Evolutionary conservation across 64 coral and sea anemone species (phyloP), one percentile per base, ranked within the genome.

Genomic region (Pachyseris speciosa): DNA sequence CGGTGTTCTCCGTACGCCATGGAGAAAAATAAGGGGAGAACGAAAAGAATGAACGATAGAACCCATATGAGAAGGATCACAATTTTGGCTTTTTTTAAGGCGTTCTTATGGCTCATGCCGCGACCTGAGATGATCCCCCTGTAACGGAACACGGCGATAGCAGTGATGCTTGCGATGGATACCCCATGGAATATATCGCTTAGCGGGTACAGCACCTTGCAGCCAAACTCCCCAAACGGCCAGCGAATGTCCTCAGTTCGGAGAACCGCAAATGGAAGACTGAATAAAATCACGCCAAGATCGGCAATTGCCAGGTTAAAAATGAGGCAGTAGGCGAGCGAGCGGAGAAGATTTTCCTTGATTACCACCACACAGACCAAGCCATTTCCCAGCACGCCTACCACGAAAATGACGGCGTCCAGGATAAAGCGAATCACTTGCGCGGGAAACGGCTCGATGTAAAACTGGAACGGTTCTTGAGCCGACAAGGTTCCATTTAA

Each of bases 141-240:
- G 45, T 93, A 93, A 9, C 94, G 90, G 38, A 92, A 93, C 26
- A 87, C 45, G 1, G 94, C 94, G 27, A 96, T 96, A 5, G 89
- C 79, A 5, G 94, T 89, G 63, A 96, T 96, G 17, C 90, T 92
- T 12, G 90, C 94, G 3, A 96, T 89, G 26, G 94, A 93, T 31
- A 92, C 94, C 15, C 94, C 94, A 9, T 96, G 94, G 37, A 96
- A 96, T 12, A 96, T 83, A 30, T 93, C 94, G 61, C 94, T 93
- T 29, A 96, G 36, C 57, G 94, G 94, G 69, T 96, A 96, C 2
- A 96, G 34, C 1, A 96, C 91, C 15, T 88, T 93, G n/a, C 94
- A 96, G 13, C 90, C 69, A 39, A 96, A 93, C 79, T 90, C 84
- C 5, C 94, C 94, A n/a, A 88, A 80, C 17, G 94, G 94, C 94